phyloP scores from a whole-genome alignment of 2,888 invertebrate genomes.

The Dioctria linearis region DNA sequence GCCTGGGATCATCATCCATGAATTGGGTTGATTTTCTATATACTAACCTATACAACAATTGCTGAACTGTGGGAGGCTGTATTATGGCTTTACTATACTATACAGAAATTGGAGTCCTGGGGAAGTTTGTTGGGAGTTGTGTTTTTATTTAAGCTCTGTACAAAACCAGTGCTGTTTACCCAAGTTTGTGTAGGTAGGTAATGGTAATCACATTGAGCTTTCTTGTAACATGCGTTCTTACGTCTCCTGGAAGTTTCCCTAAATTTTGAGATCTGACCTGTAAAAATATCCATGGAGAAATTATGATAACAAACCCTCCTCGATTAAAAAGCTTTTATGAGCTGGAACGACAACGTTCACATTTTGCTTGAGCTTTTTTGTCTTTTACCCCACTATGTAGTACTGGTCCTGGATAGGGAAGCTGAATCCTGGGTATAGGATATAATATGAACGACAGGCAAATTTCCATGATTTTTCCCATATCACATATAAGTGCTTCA shows the following conservation, averaged over 20 bases:
- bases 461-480: slow-evolving; percentile 38
- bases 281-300: slow-evolving; percentile 4
- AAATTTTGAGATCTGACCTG: slow-evolving; percentile 17
- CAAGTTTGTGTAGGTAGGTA: not conserved
- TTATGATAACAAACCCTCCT: not conserved
- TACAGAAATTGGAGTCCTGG: not conserved
- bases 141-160: not conserved
- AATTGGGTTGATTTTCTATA: not conserved
- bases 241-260: not conserved
- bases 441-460: not conserved
- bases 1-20: not conserved
- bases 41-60: too few species aligned
- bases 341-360: slow-evolving; percentile 1
- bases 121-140: not conserved
- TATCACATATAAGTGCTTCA: slow-evolving; percentile 23
- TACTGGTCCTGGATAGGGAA: slow-evolving; percentile 32
- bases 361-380: slow-evolving; percentile 10
- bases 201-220: not conserved
- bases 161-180: not conserved
- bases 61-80: not conserved
- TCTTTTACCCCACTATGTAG: not conserved
- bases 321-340: not conserved
- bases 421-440: slow-evolving; percentile 40
- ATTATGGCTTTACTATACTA: not conserved
- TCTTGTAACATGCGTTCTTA: slow-evolving; percentile 6